Evolutionary conservation across 2,888 invertebrate species (phyloP), one percentile per base, ranked within the genome.

Genomic region (Macropis europaea): DNA sequence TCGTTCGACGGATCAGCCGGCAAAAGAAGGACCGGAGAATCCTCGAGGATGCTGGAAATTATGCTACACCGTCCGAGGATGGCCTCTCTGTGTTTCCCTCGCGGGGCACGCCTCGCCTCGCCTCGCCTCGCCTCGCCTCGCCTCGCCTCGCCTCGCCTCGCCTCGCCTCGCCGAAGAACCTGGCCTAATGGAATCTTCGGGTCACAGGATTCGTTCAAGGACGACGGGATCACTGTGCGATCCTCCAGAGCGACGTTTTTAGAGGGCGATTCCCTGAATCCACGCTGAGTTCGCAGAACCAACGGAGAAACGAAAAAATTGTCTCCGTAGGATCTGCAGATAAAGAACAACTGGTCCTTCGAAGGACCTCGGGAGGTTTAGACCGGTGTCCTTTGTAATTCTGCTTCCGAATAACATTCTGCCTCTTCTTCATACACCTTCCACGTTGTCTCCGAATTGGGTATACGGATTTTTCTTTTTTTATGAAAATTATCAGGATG

Each of bases 201-300:
- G 60, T 73, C 69, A 47, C 42, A 56, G 69, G 54, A 69, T 69
- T 24, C 30, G 1, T 47, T 43, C 73, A 69, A 77, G 77, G 73
- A 62, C 57, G 54, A 66, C 73, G 9, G 47, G 54, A 47, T 52
- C 30, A 9, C 34, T 11, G 17, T 36, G 17, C 19, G 6, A 34
- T 48, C 47, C 47, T 24, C 52, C 13, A 17, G 52, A 22, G 52
- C 28, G 24, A 11, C 2, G 38, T 26, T n/a, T 28, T 34, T 24
- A 3, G 4, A 0, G 1, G 1, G 22, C 4, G 32, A 11, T 28
- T 54, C 42, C 3, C 3, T 3, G 62, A 17, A 50, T 52, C 50
- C n/a, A n/a, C n/a, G n/a, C n/a, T n/a, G n/a, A n/a, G n/a, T n/a
- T n/a, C n/a, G n/a, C n/a, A n/a, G n/a, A n/a, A n/a, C n/a, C n/a